Evolutionary conservation across 2,797 vertebrate species (phyloP).

Genomic region (Darevskia nairensis): DNA sequence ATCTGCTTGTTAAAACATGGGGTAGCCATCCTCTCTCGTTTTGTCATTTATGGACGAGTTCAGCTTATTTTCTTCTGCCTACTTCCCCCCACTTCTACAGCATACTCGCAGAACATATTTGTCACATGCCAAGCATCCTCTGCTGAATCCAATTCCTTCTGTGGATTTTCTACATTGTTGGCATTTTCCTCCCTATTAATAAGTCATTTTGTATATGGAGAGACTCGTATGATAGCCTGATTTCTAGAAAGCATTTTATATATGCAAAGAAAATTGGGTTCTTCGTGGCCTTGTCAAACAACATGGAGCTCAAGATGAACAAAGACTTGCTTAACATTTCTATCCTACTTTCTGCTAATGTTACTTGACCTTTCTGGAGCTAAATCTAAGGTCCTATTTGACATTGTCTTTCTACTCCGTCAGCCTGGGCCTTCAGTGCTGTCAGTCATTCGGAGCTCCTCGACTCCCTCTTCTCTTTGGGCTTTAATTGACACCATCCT

Average conservation of each 20-base stretch:
- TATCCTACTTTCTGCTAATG: constrained; percentile 14
- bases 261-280: background rate
- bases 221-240: background rate
- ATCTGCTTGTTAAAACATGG: background rate
- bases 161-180: background rate
- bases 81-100: background rate
- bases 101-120: background rate
- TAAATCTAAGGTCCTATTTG: constrained; percentile 13
- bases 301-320: background rate
- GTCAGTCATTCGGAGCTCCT: background rate
- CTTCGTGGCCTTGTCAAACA: background rate
- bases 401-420: background rate
- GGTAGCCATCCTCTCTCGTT: background rate
- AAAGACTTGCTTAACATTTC: constrained; percentile 11
- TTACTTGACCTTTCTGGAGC: background rate
- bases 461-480: background rate
- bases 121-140: background rate
- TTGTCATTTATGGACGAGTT: background rate
- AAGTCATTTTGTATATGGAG: background rate
- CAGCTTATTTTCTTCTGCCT: background rate
- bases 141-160: background rate
- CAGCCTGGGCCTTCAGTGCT: background rate
- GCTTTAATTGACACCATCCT: background rate
- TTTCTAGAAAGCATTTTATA: background rate
- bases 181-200: background rate